Percentiles rank a stretch among this genome's conserved stretches.
Evolutionary conservation across 2,113 vertebrate genomes (phyloP).

Genomic region (Microtus montanus): DNA sequence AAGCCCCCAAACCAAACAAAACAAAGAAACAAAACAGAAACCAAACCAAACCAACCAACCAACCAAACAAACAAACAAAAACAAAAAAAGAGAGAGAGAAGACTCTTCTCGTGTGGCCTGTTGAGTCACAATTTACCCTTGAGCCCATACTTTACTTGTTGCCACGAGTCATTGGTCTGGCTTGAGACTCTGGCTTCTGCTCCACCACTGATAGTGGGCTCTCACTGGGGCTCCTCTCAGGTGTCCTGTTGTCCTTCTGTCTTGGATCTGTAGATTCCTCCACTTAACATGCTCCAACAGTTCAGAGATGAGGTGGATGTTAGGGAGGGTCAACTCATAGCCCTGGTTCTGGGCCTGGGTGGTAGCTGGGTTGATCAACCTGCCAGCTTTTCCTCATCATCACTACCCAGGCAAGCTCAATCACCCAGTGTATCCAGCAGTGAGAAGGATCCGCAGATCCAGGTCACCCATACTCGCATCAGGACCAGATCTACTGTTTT

Average conservation of each 20-base stretch:
- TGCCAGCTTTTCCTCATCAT: background rate
- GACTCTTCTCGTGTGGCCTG: background rate
- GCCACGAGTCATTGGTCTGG: background rate
- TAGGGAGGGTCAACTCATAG: background rate
- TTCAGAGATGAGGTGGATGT: background rate
- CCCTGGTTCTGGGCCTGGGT: background rate
- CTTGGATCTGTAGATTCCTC: background rate
- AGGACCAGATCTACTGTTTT: background rate
- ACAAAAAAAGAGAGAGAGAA: background rate
- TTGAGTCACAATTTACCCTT: background rate
- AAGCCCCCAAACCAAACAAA: background rate
- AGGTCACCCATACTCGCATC: background rate
- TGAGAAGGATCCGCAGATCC: background rate
- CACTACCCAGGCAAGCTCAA: background rate
- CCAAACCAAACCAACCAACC: too few relatives aligned
- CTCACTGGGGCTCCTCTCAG: background rate
- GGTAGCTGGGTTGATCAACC: background rate
- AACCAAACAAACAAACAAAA: background rate
- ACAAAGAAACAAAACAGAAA: background rate
- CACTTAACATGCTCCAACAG: background rate
- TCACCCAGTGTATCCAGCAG: background rate
- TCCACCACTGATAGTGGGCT: background rate
- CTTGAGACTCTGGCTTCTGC: background rate
- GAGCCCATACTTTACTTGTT: background rate
- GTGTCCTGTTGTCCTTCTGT: background rate